Evolutionary conservation across 2,888 invertebrate species (phyloP).

Genomic region (Zaprionus lineosus): DNA sequence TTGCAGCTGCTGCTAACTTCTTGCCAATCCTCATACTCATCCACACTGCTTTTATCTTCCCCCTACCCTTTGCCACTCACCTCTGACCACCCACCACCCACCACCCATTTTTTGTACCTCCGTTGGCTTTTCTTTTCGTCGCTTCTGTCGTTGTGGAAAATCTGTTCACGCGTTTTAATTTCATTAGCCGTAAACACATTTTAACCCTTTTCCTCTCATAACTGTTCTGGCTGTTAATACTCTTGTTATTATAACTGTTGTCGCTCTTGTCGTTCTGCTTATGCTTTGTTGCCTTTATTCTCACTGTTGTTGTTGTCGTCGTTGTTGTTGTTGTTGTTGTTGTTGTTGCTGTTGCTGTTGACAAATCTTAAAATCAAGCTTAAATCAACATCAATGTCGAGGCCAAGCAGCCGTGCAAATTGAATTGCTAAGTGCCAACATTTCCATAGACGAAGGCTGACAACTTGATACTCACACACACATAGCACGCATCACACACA

Average conservation of each 20-base stretch:
- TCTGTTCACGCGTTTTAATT: constrained; percentile 62
- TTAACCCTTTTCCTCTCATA: constrained; percentile 44
- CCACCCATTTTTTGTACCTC: background rate
- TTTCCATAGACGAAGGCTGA: constrained; percentile 33
- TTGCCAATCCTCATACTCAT: background rate
- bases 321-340: background rate
- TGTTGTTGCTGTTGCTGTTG: constrained; percentile 11
- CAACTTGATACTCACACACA: constrained; percentile 11
- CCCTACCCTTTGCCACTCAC: fast-evolving
- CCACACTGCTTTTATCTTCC: too few species aligned
- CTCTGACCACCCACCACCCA: background rate
- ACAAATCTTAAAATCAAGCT: constrained; percentile 25
- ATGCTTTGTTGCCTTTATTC: background rate
- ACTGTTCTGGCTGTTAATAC: too few species aligned
- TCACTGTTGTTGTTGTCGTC: background rate
- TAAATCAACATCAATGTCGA: constrained; percentile 18
- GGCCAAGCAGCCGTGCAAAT: constrained; percentile 42
- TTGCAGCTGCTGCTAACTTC: background rate
- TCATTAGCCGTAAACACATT: constrained; percentile 62
- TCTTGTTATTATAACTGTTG: too few species aligned
- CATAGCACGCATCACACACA: background rate
- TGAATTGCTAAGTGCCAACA: constrained; percentile 63
- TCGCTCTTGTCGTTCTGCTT: too few species aligned
- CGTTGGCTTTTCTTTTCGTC: constrained; percentile 4
- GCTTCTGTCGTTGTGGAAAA: constrained; percentile 27